Evolutionary conservation across 2,888 invertebrate genomes (phyloP).

Genomic region (Nemurella pictetii): DNA sequence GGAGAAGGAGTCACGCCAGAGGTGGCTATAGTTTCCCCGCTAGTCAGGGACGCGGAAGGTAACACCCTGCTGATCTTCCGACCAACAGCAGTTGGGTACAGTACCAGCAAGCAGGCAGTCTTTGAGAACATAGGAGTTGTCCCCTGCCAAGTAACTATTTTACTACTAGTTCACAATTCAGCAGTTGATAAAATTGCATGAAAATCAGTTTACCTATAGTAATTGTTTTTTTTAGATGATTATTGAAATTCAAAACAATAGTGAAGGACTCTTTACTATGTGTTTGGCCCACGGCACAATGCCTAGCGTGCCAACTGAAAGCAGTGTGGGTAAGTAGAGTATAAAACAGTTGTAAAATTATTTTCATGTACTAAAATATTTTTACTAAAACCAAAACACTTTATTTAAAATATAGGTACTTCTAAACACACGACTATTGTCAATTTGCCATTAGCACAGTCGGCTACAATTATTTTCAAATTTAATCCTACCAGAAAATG

Average conservation of each 20-base stretch:
- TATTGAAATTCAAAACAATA: slow-evolving; percentile 1
- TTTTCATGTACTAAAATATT: slow-evolving; percentile 16
- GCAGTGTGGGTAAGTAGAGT: neutral
- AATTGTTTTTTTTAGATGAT: slow-evolving; percentile 1
- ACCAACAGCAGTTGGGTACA: slow-evolving; percentile 26
- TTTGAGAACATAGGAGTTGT: slow-evolving; percentile 24
- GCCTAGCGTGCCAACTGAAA: neutral
- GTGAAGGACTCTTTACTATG: slow-evolving; percentile 6
- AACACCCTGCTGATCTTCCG: slow-evolving; percentile 18
- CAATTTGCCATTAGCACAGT: slow-evolving; percentile 47
- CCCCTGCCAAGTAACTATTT: slow-evolving; percentile 25
- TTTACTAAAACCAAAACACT: slow-evolving; percentile 19
- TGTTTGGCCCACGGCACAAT: neutral
- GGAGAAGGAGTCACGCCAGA: slow-evolving; percentile 56
- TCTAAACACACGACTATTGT: slow-evolving; percentile 45
- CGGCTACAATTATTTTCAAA: slow-evolving; percentile 47
- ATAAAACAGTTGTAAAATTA: neutral
- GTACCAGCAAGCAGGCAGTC: slow-evolving; percentile 10
- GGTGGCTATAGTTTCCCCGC: slow-evolving; percentile 51
- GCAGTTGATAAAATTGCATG: too few species aligned
- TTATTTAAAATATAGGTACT: neutral
- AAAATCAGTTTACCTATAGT: too few species aligned
- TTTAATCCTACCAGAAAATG: slow-evolving; percentile 48
- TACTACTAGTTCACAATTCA: too few species aligned
- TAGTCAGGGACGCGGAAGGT: slow-evolving; percentile 20